Percentiles rank a stretch among this genome's conserved stretches.
These are phyloP conservation scores for Polietes domitor DNA, from an alignment of 2,888 invertebrate genomes.

Conservation along the genomic window DNA sequence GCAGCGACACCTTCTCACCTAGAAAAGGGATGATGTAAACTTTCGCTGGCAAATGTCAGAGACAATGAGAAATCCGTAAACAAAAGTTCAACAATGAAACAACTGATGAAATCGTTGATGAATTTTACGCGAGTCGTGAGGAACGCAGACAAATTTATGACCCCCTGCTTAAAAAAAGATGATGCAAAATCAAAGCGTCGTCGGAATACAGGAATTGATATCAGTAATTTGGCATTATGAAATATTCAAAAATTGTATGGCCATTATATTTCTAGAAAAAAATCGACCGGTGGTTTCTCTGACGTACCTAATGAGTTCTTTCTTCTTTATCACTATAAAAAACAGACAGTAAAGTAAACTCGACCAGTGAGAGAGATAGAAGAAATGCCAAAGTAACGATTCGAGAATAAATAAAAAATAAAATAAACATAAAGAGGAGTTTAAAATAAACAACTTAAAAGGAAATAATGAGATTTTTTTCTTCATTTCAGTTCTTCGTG, in stretches of 20 bases:
- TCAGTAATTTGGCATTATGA: background rate
- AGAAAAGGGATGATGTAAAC: constrained; percentile 54
- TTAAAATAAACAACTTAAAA: constrained; percentile 51
- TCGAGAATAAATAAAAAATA: background rate
- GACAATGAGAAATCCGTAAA: background rate
- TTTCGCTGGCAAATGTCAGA: constrained; percentile 52
- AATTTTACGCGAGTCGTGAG: constrained; percentile 8
- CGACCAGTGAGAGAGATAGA: constrained; percentile 16
- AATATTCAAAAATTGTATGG: background rate
- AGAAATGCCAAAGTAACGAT: background rate
- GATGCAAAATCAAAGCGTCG: constrained; percentile 2
- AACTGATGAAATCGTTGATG: constrained; percentile 58
- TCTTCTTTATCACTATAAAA: background rate
- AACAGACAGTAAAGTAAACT: constrained; percentile 15
- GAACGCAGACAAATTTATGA: background rate
- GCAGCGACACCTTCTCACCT: background rate
- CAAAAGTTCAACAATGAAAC: constrained; percentile 10
- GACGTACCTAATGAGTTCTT: background rate
- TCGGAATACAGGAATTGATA: background rate
- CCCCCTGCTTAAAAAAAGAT: background rate
- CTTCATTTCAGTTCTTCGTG: too few relatives aligned
- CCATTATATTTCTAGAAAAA: background rate
- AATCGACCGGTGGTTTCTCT: background rate
- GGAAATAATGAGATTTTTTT: constrained; percentile 46
- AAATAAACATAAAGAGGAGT: background rate